Conservation (phyloP, 2,888 invertebrate species). For the Eristalis pertinax region DNA sequence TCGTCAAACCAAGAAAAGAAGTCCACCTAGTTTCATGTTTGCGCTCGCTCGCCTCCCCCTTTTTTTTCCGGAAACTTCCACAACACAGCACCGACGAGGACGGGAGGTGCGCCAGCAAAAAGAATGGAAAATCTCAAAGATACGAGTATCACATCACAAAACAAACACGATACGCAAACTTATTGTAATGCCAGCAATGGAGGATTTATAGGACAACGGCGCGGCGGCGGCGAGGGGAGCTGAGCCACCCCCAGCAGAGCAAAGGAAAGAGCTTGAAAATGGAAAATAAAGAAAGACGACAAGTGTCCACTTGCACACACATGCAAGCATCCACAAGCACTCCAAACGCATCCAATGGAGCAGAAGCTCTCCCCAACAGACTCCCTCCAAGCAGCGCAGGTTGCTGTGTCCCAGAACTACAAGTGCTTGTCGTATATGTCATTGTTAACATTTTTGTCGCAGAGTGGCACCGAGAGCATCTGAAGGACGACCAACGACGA, state of each 20-base stretch:
- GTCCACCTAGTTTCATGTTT: constrained; percentile 52
- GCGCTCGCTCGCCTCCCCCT: constrained; percentile 10
- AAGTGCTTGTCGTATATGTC: constrained; percentile 63
- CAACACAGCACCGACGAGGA: too few species aligned
- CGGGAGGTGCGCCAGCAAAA: constrained; percentile 8
- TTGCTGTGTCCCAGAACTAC: constrained; percentile 67
- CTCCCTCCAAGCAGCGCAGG: constrained; percentile 39
- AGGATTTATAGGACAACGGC: constrained; percentile 50
- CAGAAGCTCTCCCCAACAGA: constrained; percentile 42
- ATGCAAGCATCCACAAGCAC: neutral
- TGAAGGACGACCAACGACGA: constrained; percentile 8
- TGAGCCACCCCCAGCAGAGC: neutral
- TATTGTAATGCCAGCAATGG: constrained; percentile 66
- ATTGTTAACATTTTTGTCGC: constrained; percentile 71
- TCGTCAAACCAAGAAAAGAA: constrained; percentile 21
- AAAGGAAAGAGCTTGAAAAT: too few species aligned
- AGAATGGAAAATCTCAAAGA: constrained; percentile 46
- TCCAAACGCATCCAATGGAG: constrained; percentile 57
- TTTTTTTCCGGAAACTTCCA: neutral
- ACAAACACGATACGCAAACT: constrained; percentile 64
- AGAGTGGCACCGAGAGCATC: constrained; percentile 24
- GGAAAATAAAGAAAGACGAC: constrained; percentile 2
- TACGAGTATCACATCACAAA: constrained; percentile 51
- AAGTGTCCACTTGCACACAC: constrained; percentile 30
- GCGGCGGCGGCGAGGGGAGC: neutral